These are phyloP conservation scores for Coryphaenoides rupestris DNA, from an alignment of 2,113 vertebrate genomes.

Conservation along the genomic window DNA sequence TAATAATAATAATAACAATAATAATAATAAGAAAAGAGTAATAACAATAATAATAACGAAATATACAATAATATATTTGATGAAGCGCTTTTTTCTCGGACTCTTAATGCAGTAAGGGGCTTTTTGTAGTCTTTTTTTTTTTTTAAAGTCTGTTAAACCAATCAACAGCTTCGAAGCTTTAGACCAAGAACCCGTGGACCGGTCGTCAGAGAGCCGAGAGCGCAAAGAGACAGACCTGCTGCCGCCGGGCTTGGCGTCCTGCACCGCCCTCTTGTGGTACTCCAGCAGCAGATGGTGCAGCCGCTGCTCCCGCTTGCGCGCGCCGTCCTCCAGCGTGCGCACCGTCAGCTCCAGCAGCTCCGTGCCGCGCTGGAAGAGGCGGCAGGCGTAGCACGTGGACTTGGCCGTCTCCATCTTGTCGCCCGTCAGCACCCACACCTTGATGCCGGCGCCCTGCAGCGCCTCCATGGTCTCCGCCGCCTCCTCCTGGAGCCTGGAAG, in stretches of 20 bases:
- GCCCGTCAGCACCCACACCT: conserved; percentile 95
- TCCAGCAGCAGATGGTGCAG: conserved; percentile 87
- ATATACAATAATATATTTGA: too few species aligned
- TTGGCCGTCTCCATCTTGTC: conserved; percentile 99
- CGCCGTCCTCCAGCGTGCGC: conserved; percentile 76
- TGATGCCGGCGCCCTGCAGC: conserved; percentile 89
- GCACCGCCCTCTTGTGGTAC: conserved; percentile 86
- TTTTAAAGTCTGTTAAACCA: too few species aligned
- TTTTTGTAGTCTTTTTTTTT: too few species aligned
- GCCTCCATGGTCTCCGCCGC: conserved; percentile 93
- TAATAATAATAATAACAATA: too few species aligned
- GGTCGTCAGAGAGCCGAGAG: too few species aligned
- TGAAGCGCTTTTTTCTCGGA: too few species aligned
- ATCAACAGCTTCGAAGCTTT: too few species aligned
- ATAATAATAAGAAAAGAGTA: too few species aligned
- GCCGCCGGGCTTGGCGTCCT: conserved; percentile 74
- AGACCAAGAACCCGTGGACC: background rate
- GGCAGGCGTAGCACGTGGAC: conserved; percentile 93
- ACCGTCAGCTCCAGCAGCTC: conserved; percentile 90
- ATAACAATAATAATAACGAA: too few species aligned
- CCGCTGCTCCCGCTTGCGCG: conserved; percentile 76
- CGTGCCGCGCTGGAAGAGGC: conserved; percentile 87
- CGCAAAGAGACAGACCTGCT: conserved; percentile 67
- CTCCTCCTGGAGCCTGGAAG: conserved; percentile 88
- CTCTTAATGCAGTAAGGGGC: too few species aligned